Evolutionary conservation across 2,888 invertebrate genomes (phyloP).

Genomic region (Ramazzottius varieornatus): DNA sequence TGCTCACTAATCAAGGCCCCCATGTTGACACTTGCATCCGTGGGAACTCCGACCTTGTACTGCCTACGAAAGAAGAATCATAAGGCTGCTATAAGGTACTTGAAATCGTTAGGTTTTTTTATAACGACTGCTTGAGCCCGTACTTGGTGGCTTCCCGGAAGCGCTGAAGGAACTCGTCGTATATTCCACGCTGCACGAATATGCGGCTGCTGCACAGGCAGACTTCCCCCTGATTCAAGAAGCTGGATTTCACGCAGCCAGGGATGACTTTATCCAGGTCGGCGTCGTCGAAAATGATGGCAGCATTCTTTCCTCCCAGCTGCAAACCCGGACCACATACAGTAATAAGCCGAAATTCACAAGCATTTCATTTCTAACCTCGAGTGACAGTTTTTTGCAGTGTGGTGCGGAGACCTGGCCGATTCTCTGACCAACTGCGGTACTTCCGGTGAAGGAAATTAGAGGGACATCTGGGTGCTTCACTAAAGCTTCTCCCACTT

Average conservation of each 20-base stretch:
- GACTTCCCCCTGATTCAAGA: conserved; percentile 31
- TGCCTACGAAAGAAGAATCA: conserved; percentile 14
- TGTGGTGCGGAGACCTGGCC: conserved; percentile 19
- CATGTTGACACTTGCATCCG: conserved; percentile 17
- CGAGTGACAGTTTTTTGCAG: conserved; percentile 30
- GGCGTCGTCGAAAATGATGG: conserved; percentile 28
- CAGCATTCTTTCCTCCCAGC: conserved; percentile 33
- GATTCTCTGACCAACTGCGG: conserved; percentile 24
- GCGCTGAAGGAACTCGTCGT: conserved; percentile 22
- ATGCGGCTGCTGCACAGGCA: conserved; percentile 31
- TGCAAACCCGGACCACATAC: conserved; percentile 12
- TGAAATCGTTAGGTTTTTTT: not conserved
- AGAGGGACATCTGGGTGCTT: conserved; percentile 26
- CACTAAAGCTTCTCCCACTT: conserved; percentile 27
- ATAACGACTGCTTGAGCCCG: too few relatives aligned
- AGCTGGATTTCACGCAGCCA: conserved; percentile 23
- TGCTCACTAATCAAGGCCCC: conserved; percentile 27
- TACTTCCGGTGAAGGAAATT: conserved; percentile 31
- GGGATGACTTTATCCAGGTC: conserved; percentile 25
- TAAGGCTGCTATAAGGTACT: not conserved
- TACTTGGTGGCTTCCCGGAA: conserved; percentile 22
- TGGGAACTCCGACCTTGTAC: conserved; percentile 23
- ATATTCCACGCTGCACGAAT: conserved; percentile 27
- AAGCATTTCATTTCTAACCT: conserved; percentile 17
- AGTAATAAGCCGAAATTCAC: not conserved